Conservation (phyloP, 30 jellyfish, hydroid and myxozoan genomes). For the Aurelia sp. region DNA sequence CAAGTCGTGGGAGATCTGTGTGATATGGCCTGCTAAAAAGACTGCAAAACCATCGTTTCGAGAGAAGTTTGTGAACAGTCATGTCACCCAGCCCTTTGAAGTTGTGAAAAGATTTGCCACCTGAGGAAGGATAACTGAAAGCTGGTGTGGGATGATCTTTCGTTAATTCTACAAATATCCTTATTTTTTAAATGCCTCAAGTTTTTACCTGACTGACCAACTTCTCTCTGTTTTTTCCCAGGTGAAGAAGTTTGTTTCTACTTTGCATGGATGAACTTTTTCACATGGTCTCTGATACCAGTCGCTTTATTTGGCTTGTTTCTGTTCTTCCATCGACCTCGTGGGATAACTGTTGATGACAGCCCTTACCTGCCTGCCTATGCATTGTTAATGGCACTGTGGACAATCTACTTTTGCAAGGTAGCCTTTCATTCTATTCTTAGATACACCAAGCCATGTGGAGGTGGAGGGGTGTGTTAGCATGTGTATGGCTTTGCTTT, state of each 20-base stretch:
- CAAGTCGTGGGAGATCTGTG: no score
- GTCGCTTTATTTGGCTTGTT: slow-evolving; percentile 80
- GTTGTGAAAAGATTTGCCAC: no score
- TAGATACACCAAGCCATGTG: not conserved
- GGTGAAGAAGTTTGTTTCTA: slow-evolving; percentile 93
- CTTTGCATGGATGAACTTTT: slow-evolving; percentile 98
- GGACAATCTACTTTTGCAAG: slow-evolving; percentile 93
- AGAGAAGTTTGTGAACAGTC: no score
- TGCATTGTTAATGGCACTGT: slow-evolving; percentile 94
- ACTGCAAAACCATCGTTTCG: no score
- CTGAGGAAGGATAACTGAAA: no score
- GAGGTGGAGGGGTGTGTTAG: no score
- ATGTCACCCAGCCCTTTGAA: no score
- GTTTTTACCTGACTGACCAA: no score
- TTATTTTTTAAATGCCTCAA: no score
- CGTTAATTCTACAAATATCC: not conserved
- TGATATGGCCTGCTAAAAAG: no score
- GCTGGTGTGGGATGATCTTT: not conserved
- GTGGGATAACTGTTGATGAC: slow-evolving; percentile 93
- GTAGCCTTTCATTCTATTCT: slow-evolving; percentile 20
- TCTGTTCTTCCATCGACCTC: slow-evolving; percentile 93
- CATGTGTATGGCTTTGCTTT: no score
- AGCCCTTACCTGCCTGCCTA: slow-evolving; percentile 94
- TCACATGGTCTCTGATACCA: slow-evolving; percentile 87
- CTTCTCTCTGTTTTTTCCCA: slow-evolving; percentile 2